phyloP scores from a whole-genome alignment of 2,797 vertebrate species.

The Zalophus californianus region DNA sequence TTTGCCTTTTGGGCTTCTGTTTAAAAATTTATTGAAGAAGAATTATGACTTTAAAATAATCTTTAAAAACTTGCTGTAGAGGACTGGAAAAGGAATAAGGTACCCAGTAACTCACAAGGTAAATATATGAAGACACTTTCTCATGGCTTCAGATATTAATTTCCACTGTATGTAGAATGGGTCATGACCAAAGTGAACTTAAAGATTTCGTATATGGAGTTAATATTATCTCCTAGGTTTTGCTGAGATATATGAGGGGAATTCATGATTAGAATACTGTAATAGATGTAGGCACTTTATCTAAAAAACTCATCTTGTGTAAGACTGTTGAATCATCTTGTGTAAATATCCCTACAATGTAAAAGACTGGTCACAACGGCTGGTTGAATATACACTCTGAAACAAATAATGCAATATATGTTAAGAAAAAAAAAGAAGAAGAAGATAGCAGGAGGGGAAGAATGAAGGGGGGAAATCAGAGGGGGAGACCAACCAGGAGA shows the following conservation, averaged over 20 bases:
- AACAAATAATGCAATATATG: no score
- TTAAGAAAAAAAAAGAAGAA: no score
- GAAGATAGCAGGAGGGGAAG: no score
- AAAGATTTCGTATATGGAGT: neutral
- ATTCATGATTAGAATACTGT: conserved; percentile 4
- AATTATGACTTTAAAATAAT: neutral
- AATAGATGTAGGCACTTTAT: neutral
- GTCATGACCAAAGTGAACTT: conserved; percentile 24
- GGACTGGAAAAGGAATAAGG: conserved; percentile 1
- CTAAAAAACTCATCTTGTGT: neutral
- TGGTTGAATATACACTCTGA: no score
- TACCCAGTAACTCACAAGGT: neutral
- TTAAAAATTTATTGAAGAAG: conserved; percentile 44
- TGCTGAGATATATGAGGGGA: neutral
- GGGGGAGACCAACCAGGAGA: no score
- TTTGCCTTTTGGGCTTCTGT: conserved; percentile 28
- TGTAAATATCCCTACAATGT: no score
- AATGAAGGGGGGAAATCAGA: no score
- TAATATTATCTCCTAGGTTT: conserved; percentile 35
- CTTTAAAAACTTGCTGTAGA: neutral
- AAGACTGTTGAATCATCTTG: no score
- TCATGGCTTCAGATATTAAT: conserved; percentile 22
- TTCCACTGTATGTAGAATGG: neutral
- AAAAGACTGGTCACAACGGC: no score
- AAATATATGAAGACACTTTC: conserved; percentile 5